A percentile compares a stretch with the other conserved stretches of the same genome.
These are phyloP conservation scores for Acrocephalus scirpaceus DNA, from an alignment of 2,797 vertebrate genomes.

Conservation along the genomic window DNA sequence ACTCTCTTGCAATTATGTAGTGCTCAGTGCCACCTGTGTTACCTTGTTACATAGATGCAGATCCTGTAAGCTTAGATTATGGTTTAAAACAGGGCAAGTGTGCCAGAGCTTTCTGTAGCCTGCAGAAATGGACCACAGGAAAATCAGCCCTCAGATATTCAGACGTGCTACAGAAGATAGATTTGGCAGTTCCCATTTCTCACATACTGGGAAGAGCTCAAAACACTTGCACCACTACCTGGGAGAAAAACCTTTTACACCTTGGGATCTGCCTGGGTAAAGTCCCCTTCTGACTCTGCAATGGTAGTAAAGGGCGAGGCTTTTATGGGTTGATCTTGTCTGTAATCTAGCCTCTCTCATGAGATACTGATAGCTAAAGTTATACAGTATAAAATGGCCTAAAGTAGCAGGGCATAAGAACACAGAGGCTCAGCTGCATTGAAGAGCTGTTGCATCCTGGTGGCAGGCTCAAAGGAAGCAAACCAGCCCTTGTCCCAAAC, in stretches of 20 bases:
- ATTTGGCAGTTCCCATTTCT: not conserved
- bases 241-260: not conserved
- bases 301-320: rapidly evolving
- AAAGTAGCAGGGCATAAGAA: not conserved
- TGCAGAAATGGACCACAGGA: rapidly evolving
- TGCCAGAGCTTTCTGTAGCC: not conserved
- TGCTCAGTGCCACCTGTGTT: not conserved
- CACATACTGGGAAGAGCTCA: not conserved
- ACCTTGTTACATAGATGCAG: not conserved
- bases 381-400: not conserved
- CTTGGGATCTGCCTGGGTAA: not conserved
- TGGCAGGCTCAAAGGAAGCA: rapidly evolving
- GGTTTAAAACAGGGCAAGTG: not conserved
- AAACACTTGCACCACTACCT: not conserved
- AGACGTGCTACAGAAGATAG: not conserved
- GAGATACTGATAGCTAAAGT: rapidly evolving
- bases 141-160: not conserved
- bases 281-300: not conserved
- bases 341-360: rapidly evolving
- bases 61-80: rapidly evolving
- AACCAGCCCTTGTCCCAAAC: rapidly evolving
- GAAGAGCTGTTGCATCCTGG: rapidly evolving
- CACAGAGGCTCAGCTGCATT: rapidly evolving
- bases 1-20: not conserved
- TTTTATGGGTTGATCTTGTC: not conserved